These are phyloP conservation scores for Sebastiscus tertius DNA, from an alignment of 2,797 vertebrate species.

Conservation along the genomic window DNA sequence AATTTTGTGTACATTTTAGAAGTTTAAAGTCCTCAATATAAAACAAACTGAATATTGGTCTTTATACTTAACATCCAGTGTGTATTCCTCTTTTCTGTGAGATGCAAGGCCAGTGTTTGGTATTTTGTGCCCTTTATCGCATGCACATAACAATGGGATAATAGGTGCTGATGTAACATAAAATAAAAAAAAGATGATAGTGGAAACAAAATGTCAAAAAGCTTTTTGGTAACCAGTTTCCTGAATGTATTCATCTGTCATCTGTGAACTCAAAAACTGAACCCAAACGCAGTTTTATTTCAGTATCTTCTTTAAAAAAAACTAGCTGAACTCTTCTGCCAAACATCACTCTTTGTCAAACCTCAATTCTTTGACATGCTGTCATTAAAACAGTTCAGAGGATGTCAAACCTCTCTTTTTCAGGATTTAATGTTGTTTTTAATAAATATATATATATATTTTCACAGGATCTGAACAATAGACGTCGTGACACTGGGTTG, in stretches of 20 bases:
- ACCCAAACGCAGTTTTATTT: background rate
- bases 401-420: conserved; percentile 31
- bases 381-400: conserved; percentile 38
- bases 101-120: background rate
- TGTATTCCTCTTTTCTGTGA: background rate
- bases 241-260: conserved; percentile 4
- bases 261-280: conserved; percentile 11
- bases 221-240: background rate
- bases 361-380: conserved; percentile 10
- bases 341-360: conserved; percentile 30
- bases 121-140: background rate
- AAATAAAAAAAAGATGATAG: background rate
- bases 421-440: conserved; percentile 38
- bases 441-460: background rate
- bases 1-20: conserved; percentile 19
- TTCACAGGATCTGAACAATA: conserved; percentile 65
- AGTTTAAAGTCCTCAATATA: background rate
- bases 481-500: conserved; percentile 71
- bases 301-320: background rate
- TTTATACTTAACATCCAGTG: background rate
- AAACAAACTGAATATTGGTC: background rate
- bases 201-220: background rate
- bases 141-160: background rate
- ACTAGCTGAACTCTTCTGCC: conserved; percentile 22
- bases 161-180: background rate